Base-by-base conservation (phyloP, 2,113 vertebrate species). In the Polyodon spathula region DNA sequence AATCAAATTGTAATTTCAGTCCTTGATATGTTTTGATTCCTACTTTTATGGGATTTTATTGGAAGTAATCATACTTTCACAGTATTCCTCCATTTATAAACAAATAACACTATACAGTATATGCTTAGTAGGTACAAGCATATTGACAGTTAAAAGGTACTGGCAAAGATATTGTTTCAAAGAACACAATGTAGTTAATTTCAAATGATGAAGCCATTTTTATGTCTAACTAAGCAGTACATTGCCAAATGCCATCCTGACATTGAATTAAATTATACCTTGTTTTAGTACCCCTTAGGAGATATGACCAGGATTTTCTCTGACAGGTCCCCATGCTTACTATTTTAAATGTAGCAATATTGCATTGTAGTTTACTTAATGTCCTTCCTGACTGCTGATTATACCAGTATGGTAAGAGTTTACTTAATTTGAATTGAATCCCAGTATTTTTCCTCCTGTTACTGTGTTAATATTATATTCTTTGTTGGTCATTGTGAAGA, bases 201-300 rank as follows among this genome's bases (percentile, higher is more conserved):
- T 50, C 59, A 15, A 59, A 55, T 50, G 64, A 66, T 66, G 39
- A 61, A 66, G 60, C 54, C 54, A 51, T 66, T 61, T 66, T 66
- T 66, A 43, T 60, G 59, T 57, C 59, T 66, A 57, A 57, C 64
- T 38, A 58, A 66, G 64, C 64, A 66, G 54, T 11, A 15, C 64
- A 43, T 61, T 57, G 59, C 54, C 64, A 66, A 61, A 66, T 66
- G 64, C 64, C 59, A 46, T 42, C 16, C 40, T 41, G 51, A 56
- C 63, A 64, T n/a, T n/a, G n/a, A n/a, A n/a, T 37, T 41, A 54
- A 52, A 64, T 40, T 51, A 40, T 39, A 38, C 57, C 27, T 2
- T 44, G 63, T 50, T 63, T 57, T 37, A 46, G 37, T 38, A 55
- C 40, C 37, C 14, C 59, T 64, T 54, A 59, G 51, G 51, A 12